Evolutionary conservation across 1,140 invertebrate species (phyloP).

Genomic region (Pygmarrhopalites habei): DNA sequence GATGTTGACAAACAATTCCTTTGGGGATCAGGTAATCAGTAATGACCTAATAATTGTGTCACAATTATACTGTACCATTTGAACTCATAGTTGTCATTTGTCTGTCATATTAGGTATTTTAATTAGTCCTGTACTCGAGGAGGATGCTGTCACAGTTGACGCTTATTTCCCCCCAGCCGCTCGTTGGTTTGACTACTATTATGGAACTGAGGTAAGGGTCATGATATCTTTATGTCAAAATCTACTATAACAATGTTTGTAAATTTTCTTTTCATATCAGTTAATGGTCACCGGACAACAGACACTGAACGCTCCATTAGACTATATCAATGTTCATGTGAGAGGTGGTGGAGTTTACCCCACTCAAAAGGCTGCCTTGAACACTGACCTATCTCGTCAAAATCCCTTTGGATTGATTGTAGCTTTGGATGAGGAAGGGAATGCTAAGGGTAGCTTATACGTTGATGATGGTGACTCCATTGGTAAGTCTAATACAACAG

Average conservation of each 20-base stretch:
- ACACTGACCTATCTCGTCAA: constrained; percentile 48
- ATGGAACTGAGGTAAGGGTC: constrained; percentile 42
- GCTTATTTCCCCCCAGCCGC: constrained; percentile 47
- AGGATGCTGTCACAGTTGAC: constrained; percentile 35
- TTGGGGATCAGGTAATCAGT: constrained; percentile 41
- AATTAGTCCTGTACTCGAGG: constrained; percentile 40
- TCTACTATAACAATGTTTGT: too few species aligned
- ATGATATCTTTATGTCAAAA: not conserved
- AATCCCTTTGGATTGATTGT: constrained; percentile 44
- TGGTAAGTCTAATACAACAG: constrained; percentile 48
- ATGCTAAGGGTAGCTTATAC: constrained; percentile 43
- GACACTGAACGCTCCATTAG: constrained; percentile 46
- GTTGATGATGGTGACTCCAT: constrained; percentile 54
- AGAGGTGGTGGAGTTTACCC: constrained; percentile 64
- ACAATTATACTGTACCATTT: too few species aligned
- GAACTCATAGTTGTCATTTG: too few species aligned
- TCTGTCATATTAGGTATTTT: too few species aligned
- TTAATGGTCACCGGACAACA: not conserved
- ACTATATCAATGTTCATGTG: constrained; percentile 57
- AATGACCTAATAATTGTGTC: too few species aligned
- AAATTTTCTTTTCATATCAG: not conserved
- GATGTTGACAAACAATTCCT: constrained; percentile 42
- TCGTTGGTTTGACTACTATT: constrained; percentile 47
- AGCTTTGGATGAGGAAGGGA: constrained; percentile 39
- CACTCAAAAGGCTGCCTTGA: constrained; percentile 55